Base-by-base conservation (phyloP, 1,140 invertebrate genomes). In the Neodiprion fabricii region DNA sequence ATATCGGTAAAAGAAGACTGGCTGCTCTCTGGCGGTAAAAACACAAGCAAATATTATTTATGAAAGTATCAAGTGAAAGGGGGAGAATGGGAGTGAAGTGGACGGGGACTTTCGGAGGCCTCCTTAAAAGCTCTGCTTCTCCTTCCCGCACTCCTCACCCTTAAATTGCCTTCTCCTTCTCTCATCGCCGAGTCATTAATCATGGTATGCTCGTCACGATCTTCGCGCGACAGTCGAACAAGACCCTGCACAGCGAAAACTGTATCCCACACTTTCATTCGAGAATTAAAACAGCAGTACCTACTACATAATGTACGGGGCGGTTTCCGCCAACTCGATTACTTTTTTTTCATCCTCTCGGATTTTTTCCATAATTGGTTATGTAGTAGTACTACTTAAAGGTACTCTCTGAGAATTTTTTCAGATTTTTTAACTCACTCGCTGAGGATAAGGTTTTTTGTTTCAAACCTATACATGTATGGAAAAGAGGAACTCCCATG, bases 81-180 rank as follows among this genome's bases (percentile, higher is more conserved):
- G 61, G 61, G 61, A 65, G 61, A 14, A 21, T 14, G 61, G 12
- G 61, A 21, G 61, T 65, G 61, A 21, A 65, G 12, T 65, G 61
- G 61, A 14, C 12, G 61, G 61, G 17, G 61, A 65, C 1, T 14
- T 17, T 17, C 61, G 12, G 17, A 65, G 61, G 5, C 61, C 61
- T 65, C 17, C 17, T 7, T 65, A 65, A 65, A 65, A 65, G 61
- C 61, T 14, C 17, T 66, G 1, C 50, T 7, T 14, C 21, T 53
- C 49, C 71, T 74, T 68, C 70, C 48, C 47, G 17, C 50, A 48
- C 65, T 53, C 28, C 23, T 67, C 69, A 67, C 50, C 68, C 5
- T 12, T 3, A 12, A n/a, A 3, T 12, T 9, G 8, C 67, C 9
- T 71, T 28, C 66, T 23, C 21, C 47, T 67, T 72, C 28, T 0